These are phyloP conservation scores for Petrocephalus microphthalmus DNA, from an alignment of 2,113 vertebrate genomes.

Conservation along the genomic window DNA sequence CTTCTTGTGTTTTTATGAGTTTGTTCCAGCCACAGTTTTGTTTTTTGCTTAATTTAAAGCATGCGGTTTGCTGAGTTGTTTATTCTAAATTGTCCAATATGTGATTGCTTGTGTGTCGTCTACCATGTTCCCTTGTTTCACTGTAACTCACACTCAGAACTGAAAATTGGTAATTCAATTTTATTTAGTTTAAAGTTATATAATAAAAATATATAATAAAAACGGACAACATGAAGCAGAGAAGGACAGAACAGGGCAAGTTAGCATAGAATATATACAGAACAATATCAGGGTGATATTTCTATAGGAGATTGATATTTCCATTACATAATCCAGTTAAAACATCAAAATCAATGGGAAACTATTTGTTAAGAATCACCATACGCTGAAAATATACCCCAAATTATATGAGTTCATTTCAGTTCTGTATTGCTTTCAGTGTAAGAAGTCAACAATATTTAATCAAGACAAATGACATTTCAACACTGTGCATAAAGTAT, in stretches of 20 bases:
- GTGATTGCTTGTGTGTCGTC: not conserved
- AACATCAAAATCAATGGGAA: not conserved
- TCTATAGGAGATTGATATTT: not conserved
- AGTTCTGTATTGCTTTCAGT: not conserved
- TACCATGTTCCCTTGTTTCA: not conserved
- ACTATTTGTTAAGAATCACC: not conserved
- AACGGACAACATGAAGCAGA: not conserved
- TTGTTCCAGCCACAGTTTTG: not conserved
- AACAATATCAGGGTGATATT: not conserved
- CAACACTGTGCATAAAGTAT: not conserved
- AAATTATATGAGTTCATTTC: not conserved
- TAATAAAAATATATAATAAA: not conserved
- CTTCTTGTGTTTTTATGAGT: not conserved
- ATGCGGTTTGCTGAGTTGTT: not conserved
- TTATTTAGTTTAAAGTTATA: not conserved
- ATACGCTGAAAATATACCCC: not conserved
- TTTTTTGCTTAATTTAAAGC: not conserved
- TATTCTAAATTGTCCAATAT: not conserved
- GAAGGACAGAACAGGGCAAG: not conserved
- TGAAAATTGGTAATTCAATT: not conserved
- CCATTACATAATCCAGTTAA: not conserved
- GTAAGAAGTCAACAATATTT: not conserved
- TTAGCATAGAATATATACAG: not conserved
- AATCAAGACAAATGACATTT: not conserved
- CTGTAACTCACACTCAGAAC: not conserved